Base-by-base conservation (phyloP, 2,888 invertebrate species). In the Ligdia adustata region DNA sequence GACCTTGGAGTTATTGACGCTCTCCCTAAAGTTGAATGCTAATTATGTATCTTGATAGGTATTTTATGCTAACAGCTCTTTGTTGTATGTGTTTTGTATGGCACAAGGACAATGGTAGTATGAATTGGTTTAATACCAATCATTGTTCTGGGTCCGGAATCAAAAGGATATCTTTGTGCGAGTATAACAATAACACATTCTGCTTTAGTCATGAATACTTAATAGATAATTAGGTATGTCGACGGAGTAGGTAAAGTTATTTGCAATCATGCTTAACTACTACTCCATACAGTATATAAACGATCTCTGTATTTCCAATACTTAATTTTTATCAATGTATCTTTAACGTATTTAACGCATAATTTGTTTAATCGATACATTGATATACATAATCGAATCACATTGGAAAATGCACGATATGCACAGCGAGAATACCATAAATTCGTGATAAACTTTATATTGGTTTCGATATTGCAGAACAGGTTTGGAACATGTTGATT, bases 1-100 rank as follows among this genome's bases (percentile, higher is more conserved):
- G 20, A 40, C 51, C 43, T 43, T 55, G 32, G 22, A 31, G 29
- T 37, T 20, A 46, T 48, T 39, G 26, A 50, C 48, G 48, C 43
- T 42, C 46, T 50, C 43, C 29, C 45, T 41, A 50, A 50, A 48
- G 44, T 57, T 61, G 55, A 56, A 68, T 63, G 64, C 56, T 67
- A 72, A 73, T 74, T 71, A 70, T 70, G 69, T 65, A 66, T 68
- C 72, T 66, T 69, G 72, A 78, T 80, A 76, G 63, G 63, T 65
- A 66, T 66, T 77, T 78, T 79, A 83, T 83, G 81, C 82, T 82
- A 82, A 84, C 75, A 69, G 65, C 69, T 73, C 77, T 79, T 82
- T 85, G 60, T 60, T 22, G 38, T 80, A 75, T 76, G 61, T 65
- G 68, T 59, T n/a, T 22, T 61, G 56, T 66, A 66, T 59, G 64